Evolutionary conservation across 2,797 vertebrate genomes (phyloP).

Genomic region (Coreius guichenoti): DNA sequence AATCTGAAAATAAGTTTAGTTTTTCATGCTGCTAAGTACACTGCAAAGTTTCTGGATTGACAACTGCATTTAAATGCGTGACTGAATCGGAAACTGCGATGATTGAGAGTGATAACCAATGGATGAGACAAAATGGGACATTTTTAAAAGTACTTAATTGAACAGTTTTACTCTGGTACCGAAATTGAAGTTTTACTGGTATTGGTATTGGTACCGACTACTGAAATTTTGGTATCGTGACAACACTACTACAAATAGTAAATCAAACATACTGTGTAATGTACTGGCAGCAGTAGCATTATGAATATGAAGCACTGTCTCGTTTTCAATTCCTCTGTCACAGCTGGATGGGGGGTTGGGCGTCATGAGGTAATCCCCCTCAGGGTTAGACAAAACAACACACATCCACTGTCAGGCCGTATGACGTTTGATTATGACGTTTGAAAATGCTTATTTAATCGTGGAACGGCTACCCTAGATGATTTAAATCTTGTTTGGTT

Average conservation of each 20-base stretch:
- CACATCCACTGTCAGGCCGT: conserved; percentile 37
- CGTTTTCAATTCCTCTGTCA: conserved; percentile 45
- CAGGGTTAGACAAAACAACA: conserved; percentile 50
- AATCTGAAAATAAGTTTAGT: neutral
- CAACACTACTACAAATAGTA: neutral
- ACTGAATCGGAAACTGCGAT: neutral
- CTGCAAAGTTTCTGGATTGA: neutral
- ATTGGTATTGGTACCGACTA: neutral
- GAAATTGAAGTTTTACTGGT: neutral
- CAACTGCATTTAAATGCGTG: neutral
- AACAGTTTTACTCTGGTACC: neutral
- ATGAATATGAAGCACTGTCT: neutral
- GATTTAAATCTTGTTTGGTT: conserved; percentile 28
- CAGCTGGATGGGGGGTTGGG: conserved; percentile 56
- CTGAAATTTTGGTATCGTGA: neutral
- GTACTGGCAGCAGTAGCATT: conserved; percentile 9
- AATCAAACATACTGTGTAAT: conserved; percentile 11
- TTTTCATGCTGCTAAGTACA: neutral
- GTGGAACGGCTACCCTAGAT: conserved; percentile 8
- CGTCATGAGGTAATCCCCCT: conserved; percentile 59
- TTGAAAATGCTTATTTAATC: conserved; percentile 44
- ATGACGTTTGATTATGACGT: conserved; percentile 52
- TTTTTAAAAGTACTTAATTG: neutral
- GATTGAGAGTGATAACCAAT: neutral
- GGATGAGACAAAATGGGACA: neutral